phyloP scores from a whole-genome alignment of 2,113 vertebrate species.

The Ciconia boyciana region DNA sequence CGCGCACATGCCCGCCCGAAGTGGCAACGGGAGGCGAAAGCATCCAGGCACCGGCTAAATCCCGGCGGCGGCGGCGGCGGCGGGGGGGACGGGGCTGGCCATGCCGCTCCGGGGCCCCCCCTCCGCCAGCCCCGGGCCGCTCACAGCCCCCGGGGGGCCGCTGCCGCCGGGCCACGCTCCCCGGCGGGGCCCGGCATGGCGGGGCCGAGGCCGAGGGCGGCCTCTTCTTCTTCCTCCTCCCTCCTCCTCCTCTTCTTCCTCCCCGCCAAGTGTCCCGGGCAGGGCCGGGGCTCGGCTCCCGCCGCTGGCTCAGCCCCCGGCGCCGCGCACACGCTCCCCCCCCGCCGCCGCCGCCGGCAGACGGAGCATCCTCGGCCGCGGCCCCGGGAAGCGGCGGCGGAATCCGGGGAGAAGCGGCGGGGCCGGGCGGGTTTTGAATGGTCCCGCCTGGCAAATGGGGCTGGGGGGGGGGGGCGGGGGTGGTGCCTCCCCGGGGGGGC shows the following conservation, averaged over 20 bases:
- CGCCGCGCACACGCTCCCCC: not conserved
- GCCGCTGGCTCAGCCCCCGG: not conserved
- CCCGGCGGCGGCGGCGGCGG: not conserved
- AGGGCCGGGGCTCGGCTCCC: not conserved
- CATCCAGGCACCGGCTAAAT: conserved; percentile 10
- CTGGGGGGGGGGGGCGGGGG: not conserved
- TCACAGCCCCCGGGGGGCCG: not conserved
- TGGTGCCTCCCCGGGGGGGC: not conserved
- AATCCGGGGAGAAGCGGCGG: not conserved
- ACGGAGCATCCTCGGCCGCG: not conserved
- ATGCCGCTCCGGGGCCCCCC: not conserved
- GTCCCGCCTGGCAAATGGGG: not conserved
- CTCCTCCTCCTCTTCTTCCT: not conserved
- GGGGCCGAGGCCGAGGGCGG: not conserved
- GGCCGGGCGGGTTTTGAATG: not conserved
- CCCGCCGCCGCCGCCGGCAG: not conserved
- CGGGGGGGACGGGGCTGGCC: not conserved
- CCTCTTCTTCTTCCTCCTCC: not conserved
- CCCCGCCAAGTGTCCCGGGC: not conserved
- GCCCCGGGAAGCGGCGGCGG: not conserved
- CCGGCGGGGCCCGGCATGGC: not conserved
- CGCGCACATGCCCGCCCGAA: conserved; percentile 22
- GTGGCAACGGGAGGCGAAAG: not conserved
- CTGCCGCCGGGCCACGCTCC: not conserved
- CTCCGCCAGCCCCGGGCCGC: not conserved